Evolutionary conservation across 1,140 invertebrate genomes (phyloP).

Genomic region (Ceratoteleas bidentatus): DNA sequence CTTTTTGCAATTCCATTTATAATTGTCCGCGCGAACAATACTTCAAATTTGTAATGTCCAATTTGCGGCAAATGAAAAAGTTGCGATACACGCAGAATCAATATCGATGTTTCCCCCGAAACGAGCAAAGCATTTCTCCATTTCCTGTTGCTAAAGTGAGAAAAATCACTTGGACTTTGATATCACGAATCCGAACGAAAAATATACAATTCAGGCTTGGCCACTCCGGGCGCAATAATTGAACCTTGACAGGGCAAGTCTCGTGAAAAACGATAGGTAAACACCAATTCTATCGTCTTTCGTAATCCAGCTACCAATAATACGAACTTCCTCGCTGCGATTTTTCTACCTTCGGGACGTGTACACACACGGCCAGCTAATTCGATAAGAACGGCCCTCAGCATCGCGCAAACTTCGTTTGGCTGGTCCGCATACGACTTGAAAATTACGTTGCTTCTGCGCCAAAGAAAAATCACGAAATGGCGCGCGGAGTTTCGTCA

Average conservation of each 20-base stretch:
- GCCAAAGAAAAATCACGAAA: slow-evolving; percentile 35
- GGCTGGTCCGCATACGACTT: slow-evolving; percentile 50
- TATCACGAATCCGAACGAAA: slow-evolving; percentile 53
- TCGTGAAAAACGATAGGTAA: too few species aligned
- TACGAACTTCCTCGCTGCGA: too few species aligned
- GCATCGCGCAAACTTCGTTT: slow-evolving; percentile 47
- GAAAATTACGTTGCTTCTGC: slow-evolving; percentile 49
- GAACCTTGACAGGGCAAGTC: too few species aligned
- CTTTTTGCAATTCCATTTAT: slow-evolving; percentile 2
- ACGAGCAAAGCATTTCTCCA: slow-evolving; percentile 46
- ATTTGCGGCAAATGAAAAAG: slow-evolving; percentile 17
- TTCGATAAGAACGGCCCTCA: slow-evolving; percentile 56
- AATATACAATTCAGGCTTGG: slow-evolving; percentile 60
- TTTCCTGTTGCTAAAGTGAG: slow-evolving; percentile 53
- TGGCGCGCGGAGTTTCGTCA: slow-evolving; percentile 30
- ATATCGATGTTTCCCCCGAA: slow-evolving; percentile 40
- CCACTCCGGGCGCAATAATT: too few species aligned
- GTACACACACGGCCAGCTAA: slow-evolving; percentile 55
- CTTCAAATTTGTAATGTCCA: slow-evolving; percentile 9
- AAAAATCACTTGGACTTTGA: slow-evolving; percentile 55
- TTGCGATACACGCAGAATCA: slow-evolving; percentile 16
- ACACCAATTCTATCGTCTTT: too few species aligned
- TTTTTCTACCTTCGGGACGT: too few species aligned
- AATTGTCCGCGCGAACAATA: slow-evolving; percentile 16
- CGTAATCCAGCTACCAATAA: too few species aligned